phyloP scores from a whole-genome alignment of 2,113 vertebrate species.

The Psilopsiagon aurifrons region DNA sequence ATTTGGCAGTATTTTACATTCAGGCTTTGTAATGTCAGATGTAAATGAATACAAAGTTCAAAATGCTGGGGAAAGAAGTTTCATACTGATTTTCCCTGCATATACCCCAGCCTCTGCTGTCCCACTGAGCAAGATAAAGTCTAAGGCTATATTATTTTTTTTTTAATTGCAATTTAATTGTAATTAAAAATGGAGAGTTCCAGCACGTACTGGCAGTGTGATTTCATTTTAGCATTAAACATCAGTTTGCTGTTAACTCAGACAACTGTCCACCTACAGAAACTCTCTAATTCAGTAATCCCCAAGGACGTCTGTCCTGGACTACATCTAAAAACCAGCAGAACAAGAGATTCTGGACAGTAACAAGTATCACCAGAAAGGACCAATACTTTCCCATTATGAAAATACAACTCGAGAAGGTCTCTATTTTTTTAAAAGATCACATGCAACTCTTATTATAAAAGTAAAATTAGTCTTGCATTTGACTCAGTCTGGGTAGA shows the following conservation, averaged over 20 bases:
- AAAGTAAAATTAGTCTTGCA: not conserved
- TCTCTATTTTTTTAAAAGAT: not conserved
- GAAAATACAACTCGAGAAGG: not conserved
- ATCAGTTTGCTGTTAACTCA: not conserved
- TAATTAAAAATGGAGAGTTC: not conserved
- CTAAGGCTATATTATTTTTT: not conserved
- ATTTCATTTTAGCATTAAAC: not conserved
- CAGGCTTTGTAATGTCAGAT: not conserved
- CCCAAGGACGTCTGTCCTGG: not conserved
- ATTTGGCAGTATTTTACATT: conserved; percentile 18
- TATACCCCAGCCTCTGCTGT: not conserved
- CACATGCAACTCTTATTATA: not conserved
- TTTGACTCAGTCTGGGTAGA: not conserved
- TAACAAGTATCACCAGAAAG: not conserved
- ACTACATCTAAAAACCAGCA: not conserved
- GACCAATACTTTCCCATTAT: not conserved
- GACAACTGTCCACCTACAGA: not conserved
- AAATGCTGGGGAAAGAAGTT: not conserved
- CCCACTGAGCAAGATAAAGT: not conserved
- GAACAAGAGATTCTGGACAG: not conserved
- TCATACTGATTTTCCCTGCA: not conserved
- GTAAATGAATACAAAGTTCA: not conserved
- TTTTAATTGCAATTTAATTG: not conserved
- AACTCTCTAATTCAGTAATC: not conserved
- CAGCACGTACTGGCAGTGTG: not conserved